Conservation (phyloP, 2,888 invertebrate genomes). For the Drosophila tanythrix region DNA sequence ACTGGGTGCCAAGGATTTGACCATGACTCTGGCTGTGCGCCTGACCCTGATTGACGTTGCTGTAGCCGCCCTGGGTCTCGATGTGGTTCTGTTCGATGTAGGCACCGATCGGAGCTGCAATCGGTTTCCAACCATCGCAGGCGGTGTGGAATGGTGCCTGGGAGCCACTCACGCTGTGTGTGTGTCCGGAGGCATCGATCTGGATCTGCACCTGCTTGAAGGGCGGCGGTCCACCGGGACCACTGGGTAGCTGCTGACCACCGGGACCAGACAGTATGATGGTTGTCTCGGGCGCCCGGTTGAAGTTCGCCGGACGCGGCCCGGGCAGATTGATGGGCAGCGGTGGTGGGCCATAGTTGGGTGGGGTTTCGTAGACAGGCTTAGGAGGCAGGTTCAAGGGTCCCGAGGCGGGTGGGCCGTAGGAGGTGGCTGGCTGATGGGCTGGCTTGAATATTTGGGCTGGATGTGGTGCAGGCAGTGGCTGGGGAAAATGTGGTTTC, state of each 20-base stretch:
- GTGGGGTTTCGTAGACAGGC: constrained; percentile 84
- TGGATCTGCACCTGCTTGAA: constrained; percentile 86
- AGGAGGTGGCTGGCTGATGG: constrained; percentile 76
- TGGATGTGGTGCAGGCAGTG: constrained; percentile 80
- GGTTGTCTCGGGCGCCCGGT: constrained; percentile 71
- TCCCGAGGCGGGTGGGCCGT: constrained; percentile 81
- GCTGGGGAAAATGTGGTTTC: constrained; percentile 81
- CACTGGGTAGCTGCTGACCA: constrained; percentile 85
- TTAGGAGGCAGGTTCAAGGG: constrained; percentile 82
- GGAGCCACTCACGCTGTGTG: constrained; percentile 79
- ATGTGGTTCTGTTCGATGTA: constrained; percentile 81
- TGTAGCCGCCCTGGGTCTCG: constrained; percentile 82
- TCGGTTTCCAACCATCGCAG: constrained; percentile 95
- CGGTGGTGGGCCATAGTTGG: constrained; percentile 84
- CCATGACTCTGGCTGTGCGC: constrained; percentile 4
- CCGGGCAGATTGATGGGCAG: constrained; percentile 76
- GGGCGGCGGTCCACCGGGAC: constrained; percentile 54
- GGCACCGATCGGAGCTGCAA: constrained; percentile 88
- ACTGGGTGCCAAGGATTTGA: constrained; percentile 49
- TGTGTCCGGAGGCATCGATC: constrained; percentile 80
- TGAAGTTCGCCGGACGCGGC: constrained; percentile 66
- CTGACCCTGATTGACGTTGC: constrained; percentile 72
- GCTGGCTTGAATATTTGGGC: constrained; percentile 73
- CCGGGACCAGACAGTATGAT: constrained; percentile 65
- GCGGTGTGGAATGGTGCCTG: constrained; percentile 83